Evolutionary conservation across 2,113 vertebrate species (phyloP).

Genomic region (Notothenia coriiceps): DNA sequence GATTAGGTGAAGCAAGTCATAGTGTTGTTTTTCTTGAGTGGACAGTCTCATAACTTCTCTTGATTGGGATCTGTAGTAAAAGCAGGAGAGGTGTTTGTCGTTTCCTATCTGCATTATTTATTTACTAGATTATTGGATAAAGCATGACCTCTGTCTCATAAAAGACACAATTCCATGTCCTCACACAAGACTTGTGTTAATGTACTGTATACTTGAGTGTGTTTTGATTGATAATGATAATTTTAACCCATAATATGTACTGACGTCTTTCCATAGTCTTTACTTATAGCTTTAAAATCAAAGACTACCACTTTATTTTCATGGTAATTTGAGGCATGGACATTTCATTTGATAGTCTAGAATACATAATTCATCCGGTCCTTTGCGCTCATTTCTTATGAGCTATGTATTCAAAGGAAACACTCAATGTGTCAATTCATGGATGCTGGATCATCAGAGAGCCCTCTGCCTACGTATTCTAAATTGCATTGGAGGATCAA

Average conservation of each 20-base stretch:
- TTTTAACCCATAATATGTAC: neutral
- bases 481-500: slow-evolving; percentile 2
- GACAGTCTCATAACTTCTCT: too few species aligned
- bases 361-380: slow-evolving; percentile 17
- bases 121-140: too few species aligned
- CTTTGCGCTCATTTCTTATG: slow-evolving; percentile 18
- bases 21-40: too few species aligned
- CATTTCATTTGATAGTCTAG: slow-evolving; percentile 20
- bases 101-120: too few species aligned
- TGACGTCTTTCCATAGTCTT: neutral
- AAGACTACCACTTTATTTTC: slow-evolving; percentile 23
- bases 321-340: slow-evolving; percentile 12
- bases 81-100: too few species aligned
- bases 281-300: slow-evolving; percentile 16
- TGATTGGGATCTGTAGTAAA: too few species aligned
- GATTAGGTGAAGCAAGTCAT: too few species aligned
- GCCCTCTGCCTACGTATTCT: slow-evolving; percentile 18
- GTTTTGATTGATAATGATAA: slow-evolving; percentile 17
- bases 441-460: slow-evolving; percentile 23
- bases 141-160: neutral
- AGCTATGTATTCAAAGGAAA: slow-evolving; percentile 41
- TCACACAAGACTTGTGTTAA: neutral
- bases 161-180: neutral
- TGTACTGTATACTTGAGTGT: neutral
- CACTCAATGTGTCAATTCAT: neutral